Base-by-base conservation (phyloP, 2,888 invertebrate species). In the Stenotaenia linearis region DNA sequence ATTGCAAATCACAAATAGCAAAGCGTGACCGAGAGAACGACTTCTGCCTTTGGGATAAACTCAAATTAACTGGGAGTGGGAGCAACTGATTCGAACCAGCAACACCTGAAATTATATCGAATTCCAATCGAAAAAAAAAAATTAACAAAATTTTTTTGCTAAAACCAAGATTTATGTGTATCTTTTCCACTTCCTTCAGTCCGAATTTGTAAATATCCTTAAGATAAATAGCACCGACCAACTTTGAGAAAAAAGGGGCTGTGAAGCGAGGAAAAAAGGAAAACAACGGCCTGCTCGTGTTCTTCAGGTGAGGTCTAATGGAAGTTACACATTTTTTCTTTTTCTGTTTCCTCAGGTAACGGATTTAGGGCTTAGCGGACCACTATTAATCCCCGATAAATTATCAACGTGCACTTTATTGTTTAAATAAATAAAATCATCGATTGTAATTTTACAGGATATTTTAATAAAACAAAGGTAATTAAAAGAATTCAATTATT, bases 61-160 rank as follows among this genome's bases (percentile, higher is more conserved):
- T 25, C 25, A 69, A 32, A 69, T 69, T 69, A 69, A 69, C 23
- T 69, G 69, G 69, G 69, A 69, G 69, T 69, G 69, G 69, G 28
- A 69, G 69, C 69, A 69, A 69, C 12, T 28, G 69, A 69, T 69
- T 69, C 25, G 69, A 28, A n/a, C 25, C 12, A 69, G 69, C 69
- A 69, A 69, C 69, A 69, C 69, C 69, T 69, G 12, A 28, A 69
- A 69, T 69, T 69, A 28, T 69, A 28, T 69, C 23, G n/a, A 23
- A 69, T 69, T 69, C 69, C 69, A 69, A 69, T 28, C 4, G 9
- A 10, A 69, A 25, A 61, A 56, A 23, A 56, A 9, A 21, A 56
- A 56, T 56, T 56, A n/a, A n/a, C n/a, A n/a, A n/a, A n/a, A n/a
- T n/a, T n/a, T n/a, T n/a, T n/a, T n/a, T n/a, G n/a, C n/a, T n/a